Evolutionary conservation across 2,797 vertebrate genomes (phyloP), one percentile per base, ranked within the genome.

Genomic region (Poeciliopsis presidionis): DNA sequence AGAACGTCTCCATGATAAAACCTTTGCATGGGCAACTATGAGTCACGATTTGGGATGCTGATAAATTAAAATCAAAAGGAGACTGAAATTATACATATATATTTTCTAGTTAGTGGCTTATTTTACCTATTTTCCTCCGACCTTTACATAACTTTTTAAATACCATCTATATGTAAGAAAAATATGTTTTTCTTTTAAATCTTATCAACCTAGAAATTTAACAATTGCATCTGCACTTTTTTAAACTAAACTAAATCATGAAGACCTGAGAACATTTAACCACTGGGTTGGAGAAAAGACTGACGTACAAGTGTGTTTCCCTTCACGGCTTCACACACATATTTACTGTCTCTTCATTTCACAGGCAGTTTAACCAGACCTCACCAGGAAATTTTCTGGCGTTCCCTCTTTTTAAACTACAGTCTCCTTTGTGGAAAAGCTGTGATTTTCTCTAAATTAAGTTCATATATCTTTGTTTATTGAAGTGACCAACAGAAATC

Each of bases 401-500:
- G 9, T 53, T 45, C 59, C 39, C 47, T 76, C 83, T 53, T 36
- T 84, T 80, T 71, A 59, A 78, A 73, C 2, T 51, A 53, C 87
- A 83, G 63, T 87, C 72, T 87, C 83, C 86, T 84, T 33, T 2
- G 43, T 75, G 81, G 80, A 87, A 86, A 80, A 87, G 83, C 81
- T 77, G 69, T 61, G 85, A 82, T 84, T 89, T 77, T 70, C 43
- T 16, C 53, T 82, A 74, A 93, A 91, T 89, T 70, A 86, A 88
- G 79, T 87, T 87, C 79, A 89, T 90, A 90, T 89, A 90, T 92
- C 88, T 89, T 88, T 91, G 88, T 91, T 91, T 92, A 91, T 89
- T 88, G 86, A 80, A 61, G 49, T 82, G 74, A 76, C 36, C 13
- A 85, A 81, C 79, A 75, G 78, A 76, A 87, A 82, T 91, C 76